A percentile compares a stretch with the other conserved stretches of the same genome.
These are phyloP conservation scores for Argyra leucocephala DNA, from an alignment of 2,888 invertebrate genomes.

Conservation along the genomic window DNA sequence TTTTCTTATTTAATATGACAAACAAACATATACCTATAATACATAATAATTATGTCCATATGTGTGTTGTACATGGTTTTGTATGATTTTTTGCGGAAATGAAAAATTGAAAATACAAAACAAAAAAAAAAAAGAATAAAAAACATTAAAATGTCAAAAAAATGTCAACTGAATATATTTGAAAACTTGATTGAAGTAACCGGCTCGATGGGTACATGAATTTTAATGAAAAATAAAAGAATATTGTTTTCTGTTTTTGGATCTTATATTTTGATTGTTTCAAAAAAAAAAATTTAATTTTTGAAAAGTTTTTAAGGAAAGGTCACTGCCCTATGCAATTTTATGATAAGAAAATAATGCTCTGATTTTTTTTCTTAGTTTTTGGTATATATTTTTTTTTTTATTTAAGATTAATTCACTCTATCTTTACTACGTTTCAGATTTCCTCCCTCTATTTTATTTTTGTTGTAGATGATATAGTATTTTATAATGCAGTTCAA, in stretches of 20 bases:
- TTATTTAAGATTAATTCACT: too few species aligned
- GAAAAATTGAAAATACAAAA: too few species aligned
- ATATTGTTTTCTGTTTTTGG: neutral
- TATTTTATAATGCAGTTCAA: too few species aligned
- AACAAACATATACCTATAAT: too few species aligned
- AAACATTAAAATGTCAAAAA: neutral
- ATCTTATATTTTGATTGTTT: too few species aligned
- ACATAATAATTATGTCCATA: too few species aligned
- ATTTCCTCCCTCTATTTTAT: too few species aligned
- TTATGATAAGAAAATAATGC: neutral
- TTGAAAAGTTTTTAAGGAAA: neutral
- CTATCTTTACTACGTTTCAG: too few species aligned
- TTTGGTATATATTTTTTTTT: too few species aligned
- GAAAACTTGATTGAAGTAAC: slow-evolving; percentile 1
- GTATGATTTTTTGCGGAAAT: neutral
- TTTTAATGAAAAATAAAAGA: neutral
- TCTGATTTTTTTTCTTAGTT: too few species aligned
- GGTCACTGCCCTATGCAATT: neutral
- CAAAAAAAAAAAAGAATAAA: neutral
- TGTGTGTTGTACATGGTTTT: neutral
- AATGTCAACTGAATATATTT: neutral
- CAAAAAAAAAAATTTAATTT: neutral
- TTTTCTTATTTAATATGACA: too few species aligned
- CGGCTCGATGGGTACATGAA: neutral
- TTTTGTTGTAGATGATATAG: too few species aligned